Conservation (phyloP, 2,888 invertebrate species). For the Gryllus longicercus region DNA sequence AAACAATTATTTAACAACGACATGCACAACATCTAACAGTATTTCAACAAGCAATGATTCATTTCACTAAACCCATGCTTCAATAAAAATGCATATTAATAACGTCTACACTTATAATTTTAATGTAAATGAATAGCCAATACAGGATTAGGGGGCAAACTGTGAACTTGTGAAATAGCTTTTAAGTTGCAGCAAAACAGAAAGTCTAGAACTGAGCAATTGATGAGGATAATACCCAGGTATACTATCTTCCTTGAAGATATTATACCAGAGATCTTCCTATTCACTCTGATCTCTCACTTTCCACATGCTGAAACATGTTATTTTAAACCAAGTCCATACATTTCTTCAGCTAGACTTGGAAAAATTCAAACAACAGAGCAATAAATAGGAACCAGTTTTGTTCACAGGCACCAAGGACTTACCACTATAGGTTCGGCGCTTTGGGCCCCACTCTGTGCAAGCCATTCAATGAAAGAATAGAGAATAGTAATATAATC, state of each 20-base stretch:
- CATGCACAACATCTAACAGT: too few species aligned
- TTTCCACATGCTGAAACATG: too few species aligned
- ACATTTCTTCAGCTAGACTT: background rate
- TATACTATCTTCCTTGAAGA: too few species aligned
- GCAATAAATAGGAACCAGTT: conserved; percentile 17
- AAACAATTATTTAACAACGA: too few species aligned
- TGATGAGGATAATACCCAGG: too few species aligned
- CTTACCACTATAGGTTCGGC: conserved; percentile 97
- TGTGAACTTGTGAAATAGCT: background rate
- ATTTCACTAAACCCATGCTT: too few species aligned
- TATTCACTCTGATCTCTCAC: too few species aligned
- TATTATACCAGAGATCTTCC: too few species aligned
- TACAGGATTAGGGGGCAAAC: conserved; percentile 1
- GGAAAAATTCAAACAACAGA: conserved; percentile 3
- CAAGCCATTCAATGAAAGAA: conserved; percentile 46
- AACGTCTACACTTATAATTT: too few species aligned
- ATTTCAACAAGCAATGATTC: too few species aligned
- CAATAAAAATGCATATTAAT: too few species aligned
- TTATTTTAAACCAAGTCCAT: background rate
- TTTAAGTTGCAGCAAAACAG: background rate
- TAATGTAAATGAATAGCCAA: background rate
- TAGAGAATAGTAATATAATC: conserved; percentile 27
- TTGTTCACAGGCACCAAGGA: conserved; percentile 46
- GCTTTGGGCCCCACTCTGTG: conserved; percentile 52
- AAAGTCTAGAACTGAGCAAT: background rate